Percentiles rank a stretch among this genome's conserved stretches.
Evolutionary conservation across 2,797 vertebrate genomes (phyloP).

Genomic region (Cichlasoma orientale): DNA sequence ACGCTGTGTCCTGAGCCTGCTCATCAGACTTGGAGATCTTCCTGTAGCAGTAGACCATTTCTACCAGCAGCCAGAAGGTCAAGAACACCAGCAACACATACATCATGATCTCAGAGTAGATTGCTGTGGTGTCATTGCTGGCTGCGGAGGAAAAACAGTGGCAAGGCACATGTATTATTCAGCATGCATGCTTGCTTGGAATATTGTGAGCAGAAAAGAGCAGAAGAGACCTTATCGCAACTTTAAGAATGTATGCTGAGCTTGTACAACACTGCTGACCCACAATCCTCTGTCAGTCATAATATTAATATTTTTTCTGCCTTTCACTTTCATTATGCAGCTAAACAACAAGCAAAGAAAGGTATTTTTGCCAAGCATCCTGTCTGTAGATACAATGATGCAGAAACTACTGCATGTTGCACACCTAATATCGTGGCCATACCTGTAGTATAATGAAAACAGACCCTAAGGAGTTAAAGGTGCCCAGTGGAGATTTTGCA

Average conservation of each 20-base stretch:
- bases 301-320: neutral
- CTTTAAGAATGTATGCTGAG: slow-evolving; percentile 13
- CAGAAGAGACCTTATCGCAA: neutral
- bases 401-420: slow-evolving; percentile 5
- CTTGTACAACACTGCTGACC: slow-evolving; percentile 25
- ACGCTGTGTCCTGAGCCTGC: slow-evolving; percentile 89
- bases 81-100: slow-evolving; percentile 95
- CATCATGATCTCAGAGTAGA: slow-evolving; percentile 98
- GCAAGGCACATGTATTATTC: slow-evolving; percentile 58
- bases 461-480: slow-evolving; percentile 28
- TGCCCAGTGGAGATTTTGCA: slow-evolving; percentile 40
- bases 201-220: slow-evolving; percentile 11
- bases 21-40: slow-evolving; percentile 96
- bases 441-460: slow-evolving; percentile 21
- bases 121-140: slow-evolving; percentile 82
- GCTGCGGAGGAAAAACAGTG: slow-evolving; percentile 78
- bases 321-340: neutral
- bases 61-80: slow-evolving; percentile 94
- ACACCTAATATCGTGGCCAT: slow-evolving; percentile 28
- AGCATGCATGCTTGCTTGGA: slow-evolving; percentile 8
- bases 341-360: slow-evolving; percentile 3
- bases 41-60: slow-evolving; percentile 98
- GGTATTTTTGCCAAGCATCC: neutral
- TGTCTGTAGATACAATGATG: slow-evolving; percentile 7
- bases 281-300: slow-evolving; percentile 9